A percentile compares a stretch with the other conserved stretches of the same genome.
Evolutionary conservation across 2,888 invertebrate genomes (phyloP).

Genomic region (Zygaena filipendulae): DNA sequence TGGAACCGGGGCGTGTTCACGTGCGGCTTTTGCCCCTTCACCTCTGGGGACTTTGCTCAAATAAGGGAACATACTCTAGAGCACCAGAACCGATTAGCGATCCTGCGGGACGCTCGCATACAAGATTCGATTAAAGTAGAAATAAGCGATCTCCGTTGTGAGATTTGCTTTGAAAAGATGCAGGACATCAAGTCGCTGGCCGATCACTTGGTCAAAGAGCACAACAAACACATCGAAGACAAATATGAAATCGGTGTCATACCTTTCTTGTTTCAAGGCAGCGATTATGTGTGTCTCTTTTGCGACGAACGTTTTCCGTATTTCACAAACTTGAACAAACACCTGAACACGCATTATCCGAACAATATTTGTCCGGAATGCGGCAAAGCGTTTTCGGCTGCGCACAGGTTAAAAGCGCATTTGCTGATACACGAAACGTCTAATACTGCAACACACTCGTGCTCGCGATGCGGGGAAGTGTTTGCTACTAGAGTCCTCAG

Average conservation of each 20-base stretch:
- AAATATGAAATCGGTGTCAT: conserved; percentile 37
- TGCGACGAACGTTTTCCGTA: conserved; percentile 37
- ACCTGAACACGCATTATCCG: conserved; percentile 49
- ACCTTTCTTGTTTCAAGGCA: conserved; percentile 33
- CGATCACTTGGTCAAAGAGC: conserved; percentile 34
- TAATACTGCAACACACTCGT: conserved; percentile 24
- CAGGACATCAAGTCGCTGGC: conserved; percentile 29
- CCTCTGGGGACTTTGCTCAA: conserved; percentile 38
- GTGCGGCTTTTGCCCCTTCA: conserved; percentile 40
- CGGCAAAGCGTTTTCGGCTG: conserved; percentile 43
- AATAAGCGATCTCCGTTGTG: conserved; percentile 37
- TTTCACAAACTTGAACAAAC: conserved; percentile 44
- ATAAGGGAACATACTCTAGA: conserved; percentile 32
- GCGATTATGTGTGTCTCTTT: conserved; percentile 32
- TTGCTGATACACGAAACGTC: conserved; percentile 30
- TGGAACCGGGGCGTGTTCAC: conserved; percentile 45
- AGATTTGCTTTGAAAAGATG: conserved; percentile 29
- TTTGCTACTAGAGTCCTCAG: conserved; percentile 30
- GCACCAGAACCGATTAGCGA: conserved; percentile 36
- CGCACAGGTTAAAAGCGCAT: conserved; percentile 38
- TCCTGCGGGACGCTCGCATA: conserved; percentile 27
- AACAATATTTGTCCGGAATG: conserved; percentile 49
- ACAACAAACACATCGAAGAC: conserved; percentile 32
- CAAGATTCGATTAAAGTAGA: conserved; percentile 42
- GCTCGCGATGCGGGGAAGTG: conserved; percentile 34